These are phyloP conservation scores for Notothenia coriiceps DNA, from an alignment of 2,113 vertebrate species.

Conservation along the genomic window DNA sequence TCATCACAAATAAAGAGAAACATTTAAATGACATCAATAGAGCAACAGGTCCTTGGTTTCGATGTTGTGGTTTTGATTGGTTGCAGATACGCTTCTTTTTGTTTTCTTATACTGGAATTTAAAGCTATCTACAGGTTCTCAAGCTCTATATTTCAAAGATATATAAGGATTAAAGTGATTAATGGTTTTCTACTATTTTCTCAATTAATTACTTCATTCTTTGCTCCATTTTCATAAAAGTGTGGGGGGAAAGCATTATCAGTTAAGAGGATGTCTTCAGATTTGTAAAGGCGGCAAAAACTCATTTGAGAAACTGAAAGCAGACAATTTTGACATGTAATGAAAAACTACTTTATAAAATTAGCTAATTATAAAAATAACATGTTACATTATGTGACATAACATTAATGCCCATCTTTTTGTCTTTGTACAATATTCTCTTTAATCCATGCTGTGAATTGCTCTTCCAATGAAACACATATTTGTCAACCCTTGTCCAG, in stretches of 20 bases:
- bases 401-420: no score
- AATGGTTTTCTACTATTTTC: not conserved
- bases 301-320: not conserved
- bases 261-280: not conserved
- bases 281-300: not conserved
- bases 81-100: not conserved
- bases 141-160: not conserved
- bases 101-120: not conserved
- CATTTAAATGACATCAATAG: not conserved
- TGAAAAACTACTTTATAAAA: not conserved
- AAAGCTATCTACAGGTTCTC: not conserved
- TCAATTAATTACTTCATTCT: not conserved
- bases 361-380: not conserved
- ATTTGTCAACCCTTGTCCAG: no score
- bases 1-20: not conserved
- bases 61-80: not conserved
- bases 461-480: no score
- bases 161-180: not conserved
- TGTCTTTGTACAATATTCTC: no score
- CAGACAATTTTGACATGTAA: not conserved
- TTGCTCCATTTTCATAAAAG: not conserved
- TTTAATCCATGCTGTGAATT: no score
- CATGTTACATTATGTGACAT: no score
- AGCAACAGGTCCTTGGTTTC: constrained; percentile 42
- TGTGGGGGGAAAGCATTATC: not conserved